Evolutionary conservation across 53 echinoderm and acorn worm species (phyloP), one percentile per base, ranked within the genome.

Genomic region (Holothuria leucospilota): DNA sequence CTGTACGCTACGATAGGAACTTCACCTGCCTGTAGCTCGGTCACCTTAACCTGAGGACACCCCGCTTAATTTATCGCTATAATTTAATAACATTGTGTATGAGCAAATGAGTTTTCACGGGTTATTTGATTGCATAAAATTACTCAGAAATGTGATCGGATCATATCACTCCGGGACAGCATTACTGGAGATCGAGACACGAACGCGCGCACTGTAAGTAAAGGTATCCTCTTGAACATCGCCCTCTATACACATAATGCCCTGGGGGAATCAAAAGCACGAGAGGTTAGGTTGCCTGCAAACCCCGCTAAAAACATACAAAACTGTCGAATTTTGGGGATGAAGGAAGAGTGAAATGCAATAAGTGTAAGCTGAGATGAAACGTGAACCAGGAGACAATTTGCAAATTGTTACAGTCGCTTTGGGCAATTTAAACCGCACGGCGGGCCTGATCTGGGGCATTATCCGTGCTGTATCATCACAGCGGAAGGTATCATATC

Each of bases 91-190:
- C 81, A 39, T 21, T 52, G 38, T 80, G 81, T 62, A 80, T 80
- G 62, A 80, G 81, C 81, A 80, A 80, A 80, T 80, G 81, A 80
- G 81, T 80, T 77, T 80, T 80, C 59, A 62, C 60, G 59, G 81
- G 38, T 59, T 80, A 80, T 80, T 80, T 80, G 81, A 80, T 80
- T 80, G 81, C 81, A 56, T 80, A 80, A 60, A 80, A 80, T 80
- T 56, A 62, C 62, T 60, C 28, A 25, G 81, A 80, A 80, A 80
- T 80, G 81, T 39, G 81, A 80, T 80, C 74, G 51, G 74, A 52
- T n/a, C 46, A 49, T 23, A 29, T 34, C 68, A 29, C 68, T 29
- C 68, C 28, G 68, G 28, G 68, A 29, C 29, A 68, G 34, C 26
- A 68, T 29, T 28, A 34, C 28, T 9, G 68, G 24, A 68, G 28